A percentile compares a stretch with the other conserved stretches of the same genome.
Evolutionary conservation across 2,797 vertebrate genomes (phyloP).

Genomic region (Poecilia gillii): DNA sequence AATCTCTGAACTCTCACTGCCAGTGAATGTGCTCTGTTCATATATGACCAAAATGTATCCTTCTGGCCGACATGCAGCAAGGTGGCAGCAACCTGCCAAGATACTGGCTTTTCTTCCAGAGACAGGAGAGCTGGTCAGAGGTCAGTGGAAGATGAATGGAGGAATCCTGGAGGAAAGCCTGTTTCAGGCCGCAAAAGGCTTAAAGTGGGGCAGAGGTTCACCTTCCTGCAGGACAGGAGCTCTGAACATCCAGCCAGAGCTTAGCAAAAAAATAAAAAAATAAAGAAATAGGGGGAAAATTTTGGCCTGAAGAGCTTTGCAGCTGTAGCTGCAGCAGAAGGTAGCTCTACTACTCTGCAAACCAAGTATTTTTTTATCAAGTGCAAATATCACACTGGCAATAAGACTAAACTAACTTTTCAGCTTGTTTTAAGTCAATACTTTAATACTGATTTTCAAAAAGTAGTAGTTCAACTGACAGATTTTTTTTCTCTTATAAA

Average conservation of each 20-base stretch:
- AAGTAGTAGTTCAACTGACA: too few species aligned
- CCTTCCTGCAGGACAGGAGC: background rate
- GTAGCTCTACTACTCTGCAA: background rate
- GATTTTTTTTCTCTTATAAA: too few species aligned
- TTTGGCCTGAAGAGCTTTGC: background rate
- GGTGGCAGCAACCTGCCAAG: background rate
- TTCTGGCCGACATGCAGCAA: background rate
- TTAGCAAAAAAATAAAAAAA: background rate
- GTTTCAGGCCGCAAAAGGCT: background rate
- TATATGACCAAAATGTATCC: background rate
- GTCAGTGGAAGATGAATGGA: background rate
- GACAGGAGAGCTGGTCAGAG: background rate
- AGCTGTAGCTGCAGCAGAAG: background rate
- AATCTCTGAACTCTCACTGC: background rate
- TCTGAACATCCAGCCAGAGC: background rate
- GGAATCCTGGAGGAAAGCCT: background rate
- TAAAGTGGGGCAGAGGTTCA: background rate
- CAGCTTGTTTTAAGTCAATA: too few species aligned
- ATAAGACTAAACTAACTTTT: background rate
- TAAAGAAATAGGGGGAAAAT: background rate
- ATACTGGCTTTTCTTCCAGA: background rate
- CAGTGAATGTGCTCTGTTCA: background rate
- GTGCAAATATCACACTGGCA: background rate
- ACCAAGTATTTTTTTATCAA: background rate
- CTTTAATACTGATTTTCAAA: too few species aligned